Evolutionary conservation across 92 coral and sea anemone species (phyloP).

Genomic region (Chrysogorgia sp.): DNA sequence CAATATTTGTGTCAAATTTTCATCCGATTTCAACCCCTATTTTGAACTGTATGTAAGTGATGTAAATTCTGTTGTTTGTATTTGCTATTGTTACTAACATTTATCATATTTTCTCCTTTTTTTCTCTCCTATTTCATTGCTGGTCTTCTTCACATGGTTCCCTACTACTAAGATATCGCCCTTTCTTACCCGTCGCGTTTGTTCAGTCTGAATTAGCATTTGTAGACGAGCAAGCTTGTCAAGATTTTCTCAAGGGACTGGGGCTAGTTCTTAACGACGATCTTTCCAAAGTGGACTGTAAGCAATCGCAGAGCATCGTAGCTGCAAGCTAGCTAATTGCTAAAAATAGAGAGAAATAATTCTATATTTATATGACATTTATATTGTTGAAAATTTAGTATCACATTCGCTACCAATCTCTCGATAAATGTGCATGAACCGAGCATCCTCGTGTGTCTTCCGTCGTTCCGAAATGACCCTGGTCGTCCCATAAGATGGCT

Average conservation of each 20-base stretch:
- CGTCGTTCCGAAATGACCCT: not conserved
- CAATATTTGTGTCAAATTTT: no score
- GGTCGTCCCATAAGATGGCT: not conserved
- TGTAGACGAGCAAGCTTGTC: slow-evolving; percentile 87
- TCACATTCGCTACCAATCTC: slow-evolving; percentile 10
- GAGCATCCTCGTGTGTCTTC: slow-evolving; percentile 1
- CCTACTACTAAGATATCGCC: slow-evolving; percentile 82
- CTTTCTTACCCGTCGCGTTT: slow-evolving; percentile 95
- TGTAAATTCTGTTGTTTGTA: not conserved
- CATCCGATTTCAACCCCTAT: no score
- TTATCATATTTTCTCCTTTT: slow-evolving; percentile 13
- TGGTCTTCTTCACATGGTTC: not conserved
- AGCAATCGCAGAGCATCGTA: slow-evolving; percentile 80
- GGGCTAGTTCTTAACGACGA: slow-evolving; percentile 84
- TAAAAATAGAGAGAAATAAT: slow-evolving; percentile 8
- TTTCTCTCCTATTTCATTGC: slow-evolving; percentile 13
- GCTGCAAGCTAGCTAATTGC: slow-evolving; percentile 58
- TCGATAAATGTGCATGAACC: slow-evolving; percentile 11
- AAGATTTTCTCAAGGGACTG: slow-evolving; percentile 86
- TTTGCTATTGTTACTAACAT: slow-evolving; percentile 28
- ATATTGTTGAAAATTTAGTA: slow-evolving; percentile 12
- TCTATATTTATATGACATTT: slow-evolving; percentile 21
- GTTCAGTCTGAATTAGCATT: slow-evolving; percentile 99
- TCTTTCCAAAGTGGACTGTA: slow-evolving; percentile 91
- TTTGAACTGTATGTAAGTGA: no score